Conservation (phyloP, 2,888 invertebrate species). For the Calameuta idolon region DNA sequence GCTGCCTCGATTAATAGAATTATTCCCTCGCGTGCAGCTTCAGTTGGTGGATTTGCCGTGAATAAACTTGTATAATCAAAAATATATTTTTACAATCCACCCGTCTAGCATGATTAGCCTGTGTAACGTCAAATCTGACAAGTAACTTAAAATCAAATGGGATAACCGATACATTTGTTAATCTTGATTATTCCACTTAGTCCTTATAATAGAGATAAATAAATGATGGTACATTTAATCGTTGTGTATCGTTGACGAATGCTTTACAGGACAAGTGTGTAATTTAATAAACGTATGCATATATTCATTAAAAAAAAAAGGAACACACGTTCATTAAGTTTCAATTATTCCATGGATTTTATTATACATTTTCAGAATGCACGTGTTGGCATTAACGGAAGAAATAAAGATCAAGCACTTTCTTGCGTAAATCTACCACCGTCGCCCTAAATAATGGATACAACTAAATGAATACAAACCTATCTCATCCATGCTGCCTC, state of each 20-base stretch:
- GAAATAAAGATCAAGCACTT: background rate
- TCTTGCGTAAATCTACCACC: background rate
- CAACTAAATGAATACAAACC: background rate
- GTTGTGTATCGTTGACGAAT: constrained; percentile 4
- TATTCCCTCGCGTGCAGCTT: too few species aligned
- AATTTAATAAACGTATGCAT: constrained; percentile 4
- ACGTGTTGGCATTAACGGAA: background rate
- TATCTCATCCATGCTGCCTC: background rate
- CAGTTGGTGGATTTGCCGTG: too few species aligned
- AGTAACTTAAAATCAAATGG: background rate
- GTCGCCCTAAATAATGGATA: background rate
- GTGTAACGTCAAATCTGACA: background rate
- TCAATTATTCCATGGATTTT: constrained; percentile 1
- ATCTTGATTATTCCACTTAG: background rate
- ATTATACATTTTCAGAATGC: background rate
- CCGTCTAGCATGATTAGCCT: background rate
- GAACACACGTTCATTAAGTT: background rate
- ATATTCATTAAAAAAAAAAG: background rate
- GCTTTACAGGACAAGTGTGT: background rate
- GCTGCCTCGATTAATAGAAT: too few species aligned
- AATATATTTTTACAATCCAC: constrained; percentile 1
- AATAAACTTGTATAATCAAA: background rate
- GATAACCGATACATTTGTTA: background rate
- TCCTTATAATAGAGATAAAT: background rate
- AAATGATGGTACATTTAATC: background rate